Evolutionary conservation across 2,113 vertebrate genomes (phyloP).

Genomic region (Oreochromis niloticus): DNA sequence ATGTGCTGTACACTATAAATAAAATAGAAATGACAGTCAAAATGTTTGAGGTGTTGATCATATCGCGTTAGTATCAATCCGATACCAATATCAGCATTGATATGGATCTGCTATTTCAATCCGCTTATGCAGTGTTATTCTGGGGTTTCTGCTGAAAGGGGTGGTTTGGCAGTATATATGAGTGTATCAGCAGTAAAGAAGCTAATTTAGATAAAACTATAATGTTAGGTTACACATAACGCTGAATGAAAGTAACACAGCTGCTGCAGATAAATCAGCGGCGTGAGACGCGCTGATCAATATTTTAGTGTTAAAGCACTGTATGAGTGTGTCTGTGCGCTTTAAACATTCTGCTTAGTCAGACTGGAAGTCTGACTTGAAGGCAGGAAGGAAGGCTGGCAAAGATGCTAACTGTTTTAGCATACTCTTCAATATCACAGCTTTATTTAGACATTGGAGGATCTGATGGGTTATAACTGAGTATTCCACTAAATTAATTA

Average conservation of each 20-base stretch:
- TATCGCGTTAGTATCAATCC: background rate
- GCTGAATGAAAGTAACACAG: background rate
- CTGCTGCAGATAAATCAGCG: background rate
- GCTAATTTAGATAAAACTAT: background rate
- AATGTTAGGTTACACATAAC: background rate
- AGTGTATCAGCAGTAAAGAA: background rate
- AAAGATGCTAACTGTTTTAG: background rate
- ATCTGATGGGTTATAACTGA: accelerated
- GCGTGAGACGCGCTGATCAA: background rate
- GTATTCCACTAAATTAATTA: background rate
- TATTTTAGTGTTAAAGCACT: background rate
- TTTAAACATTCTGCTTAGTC: background rate
- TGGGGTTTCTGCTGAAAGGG: background rate
- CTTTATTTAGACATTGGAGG: background rate
- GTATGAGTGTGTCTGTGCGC: background rate
- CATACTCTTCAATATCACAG: background rate
- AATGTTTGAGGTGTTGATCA: background rate
- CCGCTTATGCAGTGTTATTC: background rate
- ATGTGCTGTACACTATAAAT: background rate
- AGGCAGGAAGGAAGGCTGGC: background rate
- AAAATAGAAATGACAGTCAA: background rate
- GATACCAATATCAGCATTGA: background rate
- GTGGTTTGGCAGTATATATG: background rate
- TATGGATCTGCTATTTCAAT: background rate
- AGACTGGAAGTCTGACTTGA: background rate